Percentiles rank a stretch among this genome's conserved stretches.
Conservation (phyloP, 2,797 vertebrate genomes). For the Thunnus albacares region DNA sequence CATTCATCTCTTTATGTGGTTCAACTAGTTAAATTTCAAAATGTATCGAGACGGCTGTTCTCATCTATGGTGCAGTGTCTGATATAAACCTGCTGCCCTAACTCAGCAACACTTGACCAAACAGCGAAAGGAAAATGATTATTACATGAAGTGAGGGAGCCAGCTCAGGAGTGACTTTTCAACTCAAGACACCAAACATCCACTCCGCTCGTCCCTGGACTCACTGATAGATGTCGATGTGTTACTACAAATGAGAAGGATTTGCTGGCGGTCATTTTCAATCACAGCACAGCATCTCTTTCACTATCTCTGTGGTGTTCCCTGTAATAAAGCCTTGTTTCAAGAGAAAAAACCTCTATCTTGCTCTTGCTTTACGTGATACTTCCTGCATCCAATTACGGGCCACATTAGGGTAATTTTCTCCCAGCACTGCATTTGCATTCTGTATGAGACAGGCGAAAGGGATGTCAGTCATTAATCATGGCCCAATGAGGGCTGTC, state of each 20-base stretch:
- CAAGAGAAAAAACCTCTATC: constrained; percentile 51
- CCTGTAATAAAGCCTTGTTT: constrained; percentile 72
- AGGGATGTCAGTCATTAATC: constrained; percentile 91
- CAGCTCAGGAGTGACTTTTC: constrained; percentile 40
- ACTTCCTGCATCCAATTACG: constrained; percentile 80
- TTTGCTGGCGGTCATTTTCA: constrained; percentile 66
- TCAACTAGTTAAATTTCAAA: constrained; percentile 26
- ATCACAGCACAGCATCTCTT: constrained; percentile 53
- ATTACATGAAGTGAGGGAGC: constrained; percentile 24
- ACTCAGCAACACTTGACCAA: constrained; percentile 35
- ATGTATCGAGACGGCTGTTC: neutral
- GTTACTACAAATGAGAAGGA: constrained; percentile 73
- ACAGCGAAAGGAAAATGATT: constrained; percentile 26
- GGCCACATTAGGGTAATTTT: constrained; percentile 83
- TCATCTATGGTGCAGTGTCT: neutral
- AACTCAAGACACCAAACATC: constrained; percentile 57
- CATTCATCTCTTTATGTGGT: constrained; percentile 14
- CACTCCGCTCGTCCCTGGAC: constrained; percentile 44
- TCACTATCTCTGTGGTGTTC: constrained; percentile 59
- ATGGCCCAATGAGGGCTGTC: constrained; percentile 88
- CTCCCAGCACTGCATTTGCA: constrained; percentile 83
- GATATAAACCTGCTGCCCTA: constrained; percentile 14
- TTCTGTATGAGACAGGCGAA: constrained; percentile 82
- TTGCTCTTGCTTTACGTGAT: constrained; percentile 54
- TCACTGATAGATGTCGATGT: constrained; percentile 70